These are phyloP conservation scores for Seira ritae DNA, from an alignment of 2,888 invertebrate species.

Conservation along the genomic window DNA sequence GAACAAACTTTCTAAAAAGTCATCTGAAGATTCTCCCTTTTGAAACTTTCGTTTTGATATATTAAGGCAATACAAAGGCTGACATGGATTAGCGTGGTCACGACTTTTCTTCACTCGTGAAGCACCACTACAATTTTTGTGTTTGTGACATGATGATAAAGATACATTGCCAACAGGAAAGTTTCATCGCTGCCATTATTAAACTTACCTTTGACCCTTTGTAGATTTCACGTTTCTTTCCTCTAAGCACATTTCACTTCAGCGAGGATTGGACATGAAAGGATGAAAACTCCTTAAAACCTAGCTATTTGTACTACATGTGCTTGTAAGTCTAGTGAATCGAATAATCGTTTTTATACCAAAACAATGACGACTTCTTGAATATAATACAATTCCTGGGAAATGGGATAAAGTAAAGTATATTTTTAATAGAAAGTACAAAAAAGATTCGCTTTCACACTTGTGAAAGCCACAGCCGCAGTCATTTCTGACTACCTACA, in stretches of 20 bases:
- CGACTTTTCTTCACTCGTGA: conserved; percentile 20
- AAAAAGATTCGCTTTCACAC: conserved; percentile 22
- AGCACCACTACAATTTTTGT: conserved; percentile 14
- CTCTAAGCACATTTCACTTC: not conserved
- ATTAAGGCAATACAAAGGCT: conserved; percentile 38
- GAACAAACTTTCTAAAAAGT: not conserved
- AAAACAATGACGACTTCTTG: not conserved
- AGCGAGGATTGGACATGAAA: not conserved
- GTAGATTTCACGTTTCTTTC: not conserved
- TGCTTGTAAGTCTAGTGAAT: conserved; percentile 3
- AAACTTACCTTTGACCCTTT: not conserved
- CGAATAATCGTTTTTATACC: conserved; percentile 35
- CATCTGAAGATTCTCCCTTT: not conserved
- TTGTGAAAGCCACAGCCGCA: conserved; percentile 14
- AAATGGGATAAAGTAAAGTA: conserved; percentile 8
- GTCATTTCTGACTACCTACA: conserved; percentile 20
- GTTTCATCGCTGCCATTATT: conserved; percentile 8
- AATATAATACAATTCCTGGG: conserved; percentile 12
- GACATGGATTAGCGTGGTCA: conserved; percentile 38
- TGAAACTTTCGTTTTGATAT: conserved; percentile 32
- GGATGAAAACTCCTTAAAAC: not conserved
- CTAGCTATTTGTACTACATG: not conserved
- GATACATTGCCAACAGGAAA: conserved; percentile 45
- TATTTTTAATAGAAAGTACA: not conserved
- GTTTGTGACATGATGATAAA: conserved; percentile 49